Conservation (phyloP, 2,113 vertebrate species). For the Tupaia tana region DNA sequence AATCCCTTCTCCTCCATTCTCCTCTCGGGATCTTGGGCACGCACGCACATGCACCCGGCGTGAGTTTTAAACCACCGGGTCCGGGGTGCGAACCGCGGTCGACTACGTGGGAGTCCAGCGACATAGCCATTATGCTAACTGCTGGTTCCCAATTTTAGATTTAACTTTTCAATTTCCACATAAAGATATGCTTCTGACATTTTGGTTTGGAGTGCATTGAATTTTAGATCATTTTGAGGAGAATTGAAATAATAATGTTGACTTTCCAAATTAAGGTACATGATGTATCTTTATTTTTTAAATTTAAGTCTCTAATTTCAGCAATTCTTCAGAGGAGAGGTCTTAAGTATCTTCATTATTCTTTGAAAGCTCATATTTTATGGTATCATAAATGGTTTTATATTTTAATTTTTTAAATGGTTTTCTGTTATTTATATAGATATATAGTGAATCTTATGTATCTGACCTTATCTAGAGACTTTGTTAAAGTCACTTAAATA, state of each 20-base stretch:
- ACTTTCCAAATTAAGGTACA: not conserved
- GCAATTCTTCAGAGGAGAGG: not conserved
- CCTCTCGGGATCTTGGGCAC: no score
- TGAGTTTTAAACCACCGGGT: no score
- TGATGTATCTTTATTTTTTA: not conserved
- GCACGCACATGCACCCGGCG: no score
- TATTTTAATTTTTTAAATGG: not conserved
- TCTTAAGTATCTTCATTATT: not conserved
- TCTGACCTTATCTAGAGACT: not conserved
- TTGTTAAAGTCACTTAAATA: not conserved
- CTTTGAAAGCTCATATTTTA: not conserved
- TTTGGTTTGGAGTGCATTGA: not conserved
- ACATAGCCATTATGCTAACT: no score
- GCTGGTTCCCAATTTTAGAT: conserved; percentile 19
- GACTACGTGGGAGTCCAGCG: no score
- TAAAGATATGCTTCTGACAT: not conserved
- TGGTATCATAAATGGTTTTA: not conserved
- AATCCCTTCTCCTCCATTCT: no score
- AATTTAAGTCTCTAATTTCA: not conserved
- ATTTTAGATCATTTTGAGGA: not conserved
- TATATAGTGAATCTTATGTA: not conserved
- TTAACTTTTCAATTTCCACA: not conserved
- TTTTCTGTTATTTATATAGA: not conserved
- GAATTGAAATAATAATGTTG: not conserved
- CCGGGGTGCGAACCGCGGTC: no score